Evolutionary conservation across 2,888 invertebrate genomes (phyloP).

Genomic region (Stenodera caucasica): DNA sequence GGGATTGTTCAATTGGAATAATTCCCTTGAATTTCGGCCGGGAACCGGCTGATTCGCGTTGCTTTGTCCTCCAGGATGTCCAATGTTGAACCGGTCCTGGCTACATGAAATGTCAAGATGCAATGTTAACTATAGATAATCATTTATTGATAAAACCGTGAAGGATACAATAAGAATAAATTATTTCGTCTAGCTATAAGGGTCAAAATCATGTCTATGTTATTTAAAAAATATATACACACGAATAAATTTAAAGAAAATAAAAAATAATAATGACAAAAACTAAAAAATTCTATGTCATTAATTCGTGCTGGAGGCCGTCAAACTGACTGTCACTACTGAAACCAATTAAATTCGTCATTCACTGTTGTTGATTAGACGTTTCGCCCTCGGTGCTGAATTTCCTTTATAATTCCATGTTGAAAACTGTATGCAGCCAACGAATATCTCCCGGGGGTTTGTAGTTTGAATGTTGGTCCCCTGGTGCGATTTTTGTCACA

Average conservation of each 20-base stretch:
- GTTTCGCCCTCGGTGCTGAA: slow-evolving; percentile 5
- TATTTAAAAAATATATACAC: background rate
- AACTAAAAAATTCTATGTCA: no score
- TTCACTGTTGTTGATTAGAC: background rate
- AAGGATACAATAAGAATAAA: background rate
- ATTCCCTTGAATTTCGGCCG: no score
- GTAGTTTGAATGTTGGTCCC: slow-evolving; percentile 28
- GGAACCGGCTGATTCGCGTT: no score
- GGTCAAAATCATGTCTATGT: background rate
- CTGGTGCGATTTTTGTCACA: slow-evolving; percentile 40
- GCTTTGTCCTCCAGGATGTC: no score
- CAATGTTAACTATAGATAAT: background rate
- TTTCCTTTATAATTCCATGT: slow-evolving; percentile 2
- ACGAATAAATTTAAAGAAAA: no score
- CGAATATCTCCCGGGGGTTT: slow-evolving; percentile 19
- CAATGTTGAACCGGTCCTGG: no score
- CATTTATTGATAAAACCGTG: background rate
- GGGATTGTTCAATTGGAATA: no score
- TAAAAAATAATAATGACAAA: no score
- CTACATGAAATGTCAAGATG: background rate
- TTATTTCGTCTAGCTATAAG: background rate
- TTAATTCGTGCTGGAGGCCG: background rate
- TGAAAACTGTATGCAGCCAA: background rate
- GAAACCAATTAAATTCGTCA: slow-evolving; percentile 4
- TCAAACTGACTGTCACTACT: background rate